A percentile compares a stretch with the other conserved stretches of the same genome.
Conservation (phyloP, 2,888 invertebrate genomes). For the Nowickia ferox region DNA sequence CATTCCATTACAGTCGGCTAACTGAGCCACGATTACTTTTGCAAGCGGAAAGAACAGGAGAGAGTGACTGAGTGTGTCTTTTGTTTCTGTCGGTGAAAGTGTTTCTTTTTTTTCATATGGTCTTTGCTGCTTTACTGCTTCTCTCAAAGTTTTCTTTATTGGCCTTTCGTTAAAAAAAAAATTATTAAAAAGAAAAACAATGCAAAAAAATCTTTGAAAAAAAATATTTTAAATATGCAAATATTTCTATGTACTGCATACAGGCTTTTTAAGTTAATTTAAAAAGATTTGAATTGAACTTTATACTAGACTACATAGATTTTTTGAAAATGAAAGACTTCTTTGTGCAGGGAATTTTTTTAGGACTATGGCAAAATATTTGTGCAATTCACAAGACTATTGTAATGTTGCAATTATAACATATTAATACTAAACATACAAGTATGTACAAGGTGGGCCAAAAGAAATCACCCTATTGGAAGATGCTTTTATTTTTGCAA, state of each 20-base stretch:
- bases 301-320: neutral
- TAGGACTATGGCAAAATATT: too few species aligned
- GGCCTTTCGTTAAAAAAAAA: conserved; percentile 38
- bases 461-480: too few species aligned
- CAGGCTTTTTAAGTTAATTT: neutral
- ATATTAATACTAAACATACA: too few species aligned
- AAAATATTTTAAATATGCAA: neutral
- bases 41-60: neutral
- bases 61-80: conserved; percentile 5
- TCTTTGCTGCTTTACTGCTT: conserved; percentile 13
- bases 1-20: too few species aligned
- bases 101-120: conserved; percentile 68
- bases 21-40: conserved; percentile 39
- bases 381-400: too few species aligned
- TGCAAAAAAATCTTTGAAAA: neutral
- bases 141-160: conserved; percentile 49
- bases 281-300: neutral
- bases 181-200: neutral
- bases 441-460: too few species aligned
- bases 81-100: conserved; percentile 77
- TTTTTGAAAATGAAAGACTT: too few species aligned
- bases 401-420: too few species aligned
- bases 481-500: too few species aligned
- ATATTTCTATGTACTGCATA: conserved; percentile 27
- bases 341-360: too few species aligned